Conservation (phyloP, 1,140 invertebrate species). For the Lordiphosa collinella region DNA sequence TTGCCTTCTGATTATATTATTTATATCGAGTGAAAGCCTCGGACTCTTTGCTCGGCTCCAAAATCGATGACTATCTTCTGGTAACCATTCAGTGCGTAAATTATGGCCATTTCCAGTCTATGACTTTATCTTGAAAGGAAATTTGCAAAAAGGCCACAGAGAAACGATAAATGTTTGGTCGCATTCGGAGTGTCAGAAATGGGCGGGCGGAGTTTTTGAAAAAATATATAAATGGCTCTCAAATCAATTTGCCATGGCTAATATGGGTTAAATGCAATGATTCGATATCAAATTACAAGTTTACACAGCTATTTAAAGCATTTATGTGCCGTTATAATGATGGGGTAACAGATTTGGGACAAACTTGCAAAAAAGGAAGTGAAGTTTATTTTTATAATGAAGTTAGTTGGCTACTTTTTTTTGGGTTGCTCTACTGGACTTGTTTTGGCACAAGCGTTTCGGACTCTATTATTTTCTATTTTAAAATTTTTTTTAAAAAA, state of each 20-base stretch:
- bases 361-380: not conserved
- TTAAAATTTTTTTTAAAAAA: too few species aligned
- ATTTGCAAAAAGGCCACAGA: conserved; percentile 45
- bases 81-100: conserved; percentile 51
- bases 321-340: conserved; percentile 40
- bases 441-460: too few species aligned
- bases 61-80: conserved; percentile 49
- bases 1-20: conserved; percentile 29
- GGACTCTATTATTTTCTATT: too few species aligned
- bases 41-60: not conserved
- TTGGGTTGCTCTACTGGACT: too few species aligned
- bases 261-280: conserved; percentile 62
- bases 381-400: conserved; percentile 25
- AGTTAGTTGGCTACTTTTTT: too few species aligned
- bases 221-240: conserved; percentile 19
- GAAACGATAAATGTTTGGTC: conserved; percentile 39
- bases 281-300: conserved; percentile 44
- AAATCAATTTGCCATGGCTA: conserved; percentile 63
- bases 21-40: conserved; percentile 60
- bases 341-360: conserved; percentile 12
- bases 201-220: conserved; percentile 12
- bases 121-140: conserved; percentile 73
- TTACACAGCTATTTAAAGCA: conserved; percentile 27
- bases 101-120: conserved; percentile 62
- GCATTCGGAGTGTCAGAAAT: conserved; percentile 41